Conservation (phyloP, 2,888 invertebrate species). For the Mimas tiliae region DNA sequence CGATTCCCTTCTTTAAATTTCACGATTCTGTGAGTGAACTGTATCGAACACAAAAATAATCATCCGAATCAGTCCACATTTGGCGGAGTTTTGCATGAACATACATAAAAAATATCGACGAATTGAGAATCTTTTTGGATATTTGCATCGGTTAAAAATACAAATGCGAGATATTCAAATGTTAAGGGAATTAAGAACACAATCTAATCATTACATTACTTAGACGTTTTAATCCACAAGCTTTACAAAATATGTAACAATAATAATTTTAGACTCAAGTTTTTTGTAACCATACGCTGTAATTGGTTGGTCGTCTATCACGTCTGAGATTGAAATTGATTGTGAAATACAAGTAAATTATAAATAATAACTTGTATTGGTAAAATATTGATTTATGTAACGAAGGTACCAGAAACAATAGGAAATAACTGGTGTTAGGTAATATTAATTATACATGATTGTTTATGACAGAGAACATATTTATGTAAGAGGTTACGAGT, state of each 20-base stretch:
- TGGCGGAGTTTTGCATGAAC: too few species aligned
- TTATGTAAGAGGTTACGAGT: neutral
- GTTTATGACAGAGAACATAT: neutral
- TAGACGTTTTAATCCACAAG: too few species aligned
- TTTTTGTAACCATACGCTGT: neutral
- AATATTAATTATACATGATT: neutral
- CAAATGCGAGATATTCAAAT: too few species aligned
- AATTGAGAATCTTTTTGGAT: too few species aligned
- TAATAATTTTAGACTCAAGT: neutral
- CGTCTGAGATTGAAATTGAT: conserved; percentile 7
- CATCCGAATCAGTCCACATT: too few species aligned
- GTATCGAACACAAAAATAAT: too few species aligned
- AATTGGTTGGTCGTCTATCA: neutral
- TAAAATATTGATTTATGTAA: conserved; percentile 10
- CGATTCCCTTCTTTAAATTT: too few species aligned
- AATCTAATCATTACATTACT: too few species aligned
- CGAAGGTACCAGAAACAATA: neutral
- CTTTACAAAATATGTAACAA: neutral
- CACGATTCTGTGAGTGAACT: too few species aligned
- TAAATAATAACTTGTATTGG: conserved; percentile 4
- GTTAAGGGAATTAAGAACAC: too few species aligned
- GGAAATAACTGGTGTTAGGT: neutral
- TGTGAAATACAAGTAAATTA: neutral
- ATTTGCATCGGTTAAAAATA: too few species aligned
- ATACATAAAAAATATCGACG: too few species aligned